phyloP scores from a whole-genome alignment of 2,113 vertebrate genomes.

The Entosphenus tridentatus region DNA sequence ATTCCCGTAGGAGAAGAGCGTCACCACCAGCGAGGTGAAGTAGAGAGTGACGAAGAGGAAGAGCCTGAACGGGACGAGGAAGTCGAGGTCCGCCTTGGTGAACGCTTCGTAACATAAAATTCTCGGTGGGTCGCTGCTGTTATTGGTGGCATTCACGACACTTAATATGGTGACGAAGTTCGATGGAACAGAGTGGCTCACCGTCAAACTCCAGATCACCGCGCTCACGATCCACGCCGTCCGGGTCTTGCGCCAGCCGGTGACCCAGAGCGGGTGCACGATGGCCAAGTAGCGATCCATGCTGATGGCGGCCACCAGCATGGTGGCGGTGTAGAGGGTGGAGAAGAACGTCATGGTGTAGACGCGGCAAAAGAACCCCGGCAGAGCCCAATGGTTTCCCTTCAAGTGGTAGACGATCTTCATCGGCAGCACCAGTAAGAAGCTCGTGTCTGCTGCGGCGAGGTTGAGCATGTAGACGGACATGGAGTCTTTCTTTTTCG shows the following conservation, averaged over 20 bases:
- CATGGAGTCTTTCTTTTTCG: constrained; percentile 26
- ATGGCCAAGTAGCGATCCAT: constrained; percentile 55
- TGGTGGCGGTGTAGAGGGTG: constrained; percentile 58
- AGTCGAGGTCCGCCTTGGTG: constrained; percentile 18
- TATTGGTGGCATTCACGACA: background rate
- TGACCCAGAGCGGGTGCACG: constrained; percentile 43
- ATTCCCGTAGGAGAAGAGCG: constrained; percentile 32
- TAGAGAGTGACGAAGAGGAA: constrained; percentile 42
- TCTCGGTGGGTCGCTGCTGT: rapidly evolving
- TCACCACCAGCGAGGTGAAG: constrained; percentile 31
- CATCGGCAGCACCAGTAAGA: constrained; percentile 52
- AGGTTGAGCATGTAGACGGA: constrained; percentile 63
- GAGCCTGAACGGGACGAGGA: constrained; percentile 36
- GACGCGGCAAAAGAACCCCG: constrained; percentile 28
- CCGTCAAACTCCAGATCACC: constrained; percentile 35
- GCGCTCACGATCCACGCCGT: constrained; percentile 27
- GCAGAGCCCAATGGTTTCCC: constrained; percentile 28
- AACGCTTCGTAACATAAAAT: constrained; percentile 30
- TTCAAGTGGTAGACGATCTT: constrained; percentile 36
- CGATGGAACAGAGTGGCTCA: constrained; percentile 38
- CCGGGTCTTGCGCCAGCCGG: constrained; percentile 20
- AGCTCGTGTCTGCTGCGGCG: constrained; percentile 45
- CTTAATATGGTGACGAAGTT: constrained; percentile 23
- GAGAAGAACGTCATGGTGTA: constrained; percentile 47
- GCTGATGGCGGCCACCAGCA: constrained; percentile 48